Base-by-base conservation (phyloP, 2,888 invertebrate genomes). In the Gymnocheta viridis region DNA sequence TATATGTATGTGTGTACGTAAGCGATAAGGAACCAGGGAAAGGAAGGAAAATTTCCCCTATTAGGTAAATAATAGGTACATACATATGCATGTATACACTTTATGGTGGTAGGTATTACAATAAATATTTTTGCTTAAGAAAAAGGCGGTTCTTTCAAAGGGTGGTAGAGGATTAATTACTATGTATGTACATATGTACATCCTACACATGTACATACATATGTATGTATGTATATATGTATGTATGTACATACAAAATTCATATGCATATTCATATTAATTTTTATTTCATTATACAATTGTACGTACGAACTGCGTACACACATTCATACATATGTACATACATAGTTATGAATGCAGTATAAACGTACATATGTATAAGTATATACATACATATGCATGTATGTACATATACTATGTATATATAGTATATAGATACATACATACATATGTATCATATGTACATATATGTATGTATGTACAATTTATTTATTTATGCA, bases 21-120 rank as follows among this genome's bases (percentile, higher is more conserved):
- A n/a, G 6, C 7, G 41, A 51, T 17, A 58, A 60, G 47, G 56
- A 60, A 76, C 10, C 54, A 76, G 49, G 35, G 41, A 54, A 69
- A 47, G 17, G 6, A 66, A 38, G 49, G 2, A 66, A 66, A 58
- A 78, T 64, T 80, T 73, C 73, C 64, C 32, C 47, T 67, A 6
- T 17, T 38, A 38, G 38, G 38, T 12, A 12, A 38, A 38, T n/a
- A 10, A 4, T 54, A 54, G 2, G 6, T 56, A 32, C 9, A 17
- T 56, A 56, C 19, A 35, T 19, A 19, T 22, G 6, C 19, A 47
- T 47, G 47, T 6, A 47, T 38, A 9, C 2, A 38, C 14, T 4
- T 7, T 1, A 2, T 22, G 10, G 22, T 17, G 47, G 22, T 49
- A n/a, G 22, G 22, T 49, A 10, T 19, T 22, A 9, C 1, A 4